phyloP scores from a whole-genome alignment of 1,140 invertebrate species.

The Philopotamus ludificatus region DNA sequence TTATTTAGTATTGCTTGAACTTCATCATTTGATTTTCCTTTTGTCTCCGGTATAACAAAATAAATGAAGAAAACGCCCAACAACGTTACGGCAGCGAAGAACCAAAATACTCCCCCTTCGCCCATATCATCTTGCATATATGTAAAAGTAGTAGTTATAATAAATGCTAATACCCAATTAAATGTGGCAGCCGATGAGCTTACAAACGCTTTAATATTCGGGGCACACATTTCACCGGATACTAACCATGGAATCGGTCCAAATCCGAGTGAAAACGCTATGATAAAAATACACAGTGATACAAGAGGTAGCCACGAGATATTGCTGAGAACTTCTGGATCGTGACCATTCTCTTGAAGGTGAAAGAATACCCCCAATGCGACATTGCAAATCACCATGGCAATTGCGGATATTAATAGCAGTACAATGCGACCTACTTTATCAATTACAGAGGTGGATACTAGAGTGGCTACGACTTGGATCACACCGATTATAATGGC shows the following conservation, averaged over 20 bases:
- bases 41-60: slow-evolving; percentile 85
- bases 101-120: slow-evolving; percentile 72
- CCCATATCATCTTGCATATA: slow-evolving; percentile 61
- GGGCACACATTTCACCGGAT: slow-evolving; percentile 71
- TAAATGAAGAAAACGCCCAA: slow-evolving; percentile 74
- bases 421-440: slow-evolving; percentile 71
- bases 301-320: slow-evolving; percentile 72
- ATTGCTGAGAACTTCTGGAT: slow-evolving; percentile 51
- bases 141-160: slow-evolving; percentile 77
- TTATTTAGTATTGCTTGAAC: slow-evolving; percentile 66
- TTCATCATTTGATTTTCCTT: slow-evolving; percentile 83
- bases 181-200: slow-evolving; percentile 69
- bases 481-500: slow-evolving; percentile 78
- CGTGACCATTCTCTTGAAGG: slow-evolving; percentile 53
- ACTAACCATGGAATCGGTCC: slow-evolving; percentile 81
- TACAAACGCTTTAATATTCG: slow-evolving; percentile 75
- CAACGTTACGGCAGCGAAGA: slow-evolving; percentile 72
- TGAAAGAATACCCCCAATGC: slow-evolving; percentile 67
- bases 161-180: slow-evolving; percentile 78
- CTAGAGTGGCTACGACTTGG: slow-evolving; percentile 70
- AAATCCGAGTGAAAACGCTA: slow-evolving; percentile 75
- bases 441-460: slow-evolving; percentile 72
- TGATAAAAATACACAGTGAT: slow-evolving; percentile 71
- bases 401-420: slow-evolving; percentile 61
- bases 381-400: slow-evolving; percentile 63